Base-by-base conservation (phyloP, 2,888 invertebrate species). In the Phalera bucephala region DNA sequence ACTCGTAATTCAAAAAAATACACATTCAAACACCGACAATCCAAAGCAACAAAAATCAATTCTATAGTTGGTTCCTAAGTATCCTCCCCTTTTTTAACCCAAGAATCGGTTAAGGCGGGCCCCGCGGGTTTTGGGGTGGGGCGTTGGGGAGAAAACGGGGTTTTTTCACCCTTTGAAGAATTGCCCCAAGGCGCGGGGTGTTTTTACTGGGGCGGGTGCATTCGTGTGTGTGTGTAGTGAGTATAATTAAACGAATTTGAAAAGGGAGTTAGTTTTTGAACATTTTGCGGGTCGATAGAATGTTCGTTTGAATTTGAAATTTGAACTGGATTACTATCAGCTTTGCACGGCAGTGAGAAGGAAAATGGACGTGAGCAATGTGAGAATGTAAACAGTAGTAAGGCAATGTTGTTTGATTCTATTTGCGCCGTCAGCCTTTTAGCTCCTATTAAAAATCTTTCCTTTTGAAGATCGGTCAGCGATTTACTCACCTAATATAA, bases 161-260 rank as follows among this genome's bases (percentile, higher is more conserved):
- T 88, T 88, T 88, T 88, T 88, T 85, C 86, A 80, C 88, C 88
- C 87, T 86, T 87, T 86, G 87, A 88, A 88, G 87, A 88, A 88
- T 87, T 85, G 84, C 84, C 85, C 85, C 72, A 85, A 85, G 84
- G 85, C 84, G 73, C 69, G 76, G 73, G 82, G 84, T 61, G 77
- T 72, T 72, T 75, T 70, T 68, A 68, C 66, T 59, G 61, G 64
- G 58, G 58, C 63, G 71, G 66, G 72, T 7, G 63, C 61, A 62
- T 60, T 54, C 55, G 61, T 40, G 56, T 50, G 55, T 5, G 77
- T 80, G 83, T 74, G 81, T 75, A 69, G 78, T 80, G 70, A 77
- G 80, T 81, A 74, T 77, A 76, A 78, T 79, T 73, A 79, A 50
- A 77, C 72, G 79, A 81, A 85, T 84, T 58, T 79, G 81, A 81